Evolutionary conservation across 2,797 vertebrate species (phyloP).

Genomic region (Falco novaeseelandiae): DNA sequence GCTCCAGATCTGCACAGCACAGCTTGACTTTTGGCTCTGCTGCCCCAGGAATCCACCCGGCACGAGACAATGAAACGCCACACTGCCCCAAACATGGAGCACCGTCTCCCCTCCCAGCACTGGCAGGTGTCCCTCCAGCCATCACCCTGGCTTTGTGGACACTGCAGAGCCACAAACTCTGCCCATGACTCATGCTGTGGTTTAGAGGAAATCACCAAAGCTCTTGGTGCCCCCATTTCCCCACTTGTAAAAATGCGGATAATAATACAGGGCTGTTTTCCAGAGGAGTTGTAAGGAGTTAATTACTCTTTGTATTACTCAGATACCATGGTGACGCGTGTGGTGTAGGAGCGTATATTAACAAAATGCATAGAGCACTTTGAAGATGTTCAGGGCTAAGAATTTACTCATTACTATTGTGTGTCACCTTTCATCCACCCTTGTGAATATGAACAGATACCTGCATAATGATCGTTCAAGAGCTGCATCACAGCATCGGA

Average conservation of each 20-base stretch:
- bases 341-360: background rate
- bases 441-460: background rate
- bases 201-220: background rate
- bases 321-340: constrained; percentile 26
- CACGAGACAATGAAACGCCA: accelerated
- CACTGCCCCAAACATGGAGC: background rate
- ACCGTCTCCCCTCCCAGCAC: background rate
- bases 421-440: constrained; percentile 56
- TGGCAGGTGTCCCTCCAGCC: background rate
- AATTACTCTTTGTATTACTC: constrained; percentile 15
- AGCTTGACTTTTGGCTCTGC: background rate
- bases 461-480: background rate
- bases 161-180: background rate
- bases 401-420: constrained; percentile 13
- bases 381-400: constrained; percentile 8
- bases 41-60: background rate
- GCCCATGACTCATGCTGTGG: background rate
- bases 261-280: background rate
- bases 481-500: constrained; percentile 11
- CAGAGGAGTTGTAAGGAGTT: background rate
- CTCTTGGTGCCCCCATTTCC: constrained; percentile 23
- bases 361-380: background rate
- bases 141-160: background rate
- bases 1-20: background rate
- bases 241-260: constrained; percentile 25